Evolutionary conservation across 2,888 invertebrate genomes (phyloP), one percentile per base, ranked within the genome.

Genomic region (Spodoptera littoralis): DNA sequence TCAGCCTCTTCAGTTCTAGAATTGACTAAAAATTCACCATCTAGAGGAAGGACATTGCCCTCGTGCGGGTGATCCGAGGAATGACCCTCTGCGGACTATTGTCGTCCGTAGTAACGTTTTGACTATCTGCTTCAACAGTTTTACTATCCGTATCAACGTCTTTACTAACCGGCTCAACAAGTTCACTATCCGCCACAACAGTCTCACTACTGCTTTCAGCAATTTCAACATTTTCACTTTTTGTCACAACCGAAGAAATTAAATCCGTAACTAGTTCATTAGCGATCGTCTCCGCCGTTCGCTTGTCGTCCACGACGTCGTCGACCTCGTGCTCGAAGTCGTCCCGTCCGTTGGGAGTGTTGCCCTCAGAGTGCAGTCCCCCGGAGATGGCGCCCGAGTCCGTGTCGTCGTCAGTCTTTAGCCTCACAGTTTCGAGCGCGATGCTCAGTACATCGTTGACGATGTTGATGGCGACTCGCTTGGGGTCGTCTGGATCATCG

Each of bases 371-470:
- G 65, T 91, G 92, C 59, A 90, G 68, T 6, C 92, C 94, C 6
- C 93, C 93, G 2, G 94, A 94, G 67, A 94, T 93, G 0, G 94
- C 94, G 22, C 94, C 94, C 0, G 94, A 94, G 76, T 94, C 94
- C 0, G 94, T 89, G 58, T 94, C 94, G 43, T 94, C 93, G 53
- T 94, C 94, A 46, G 89, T 77, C 85, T 94, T 93, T 79, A 92
- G 82, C 62, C 88, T 87, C 2, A 95, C 93, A 18, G 91, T 92
- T 76, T 94, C 92, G 22, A 94, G 81, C 6, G 95, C 94, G 60
- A 93, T 88, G 24, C 91, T 90, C n/a, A 95, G 76, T 12, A 95
- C 93, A 65, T 95, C 94, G 65, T 95, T 93, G 4, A 95, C 94
- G 43, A 95, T 94, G 70, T 92, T 92, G 44, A 93, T 88, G 49